Conservation (phyloP, 2,797 vertebrate genomes). For the Poliocrania exsul region DNA sequence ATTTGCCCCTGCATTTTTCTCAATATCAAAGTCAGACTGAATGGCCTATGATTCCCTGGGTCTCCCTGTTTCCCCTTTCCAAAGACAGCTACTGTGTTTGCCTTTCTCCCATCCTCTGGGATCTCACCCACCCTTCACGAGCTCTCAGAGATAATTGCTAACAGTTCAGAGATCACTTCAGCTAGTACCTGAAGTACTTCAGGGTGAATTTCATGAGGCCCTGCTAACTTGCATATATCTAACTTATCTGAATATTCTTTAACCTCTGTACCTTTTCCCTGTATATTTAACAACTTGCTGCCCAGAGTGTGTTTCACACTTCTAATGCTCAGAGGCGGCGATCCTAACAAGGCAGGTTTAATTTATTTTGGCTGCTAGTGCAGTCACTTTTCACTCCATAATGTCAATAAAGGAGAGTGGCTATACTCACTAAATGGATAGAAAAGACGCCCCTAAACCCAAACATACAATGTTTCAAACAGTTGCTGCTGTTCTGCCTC, state of each 20-base stretch:
- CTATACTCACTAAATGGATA: background rate
- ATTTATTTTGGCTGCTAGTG: background rate
- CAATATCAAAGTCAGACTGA: conserved; percentile 27
- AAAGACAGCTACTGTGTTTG: background rate
- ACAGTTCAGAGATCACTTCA: conserved; percentile 27
- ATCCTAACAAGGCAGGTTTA: background rate
- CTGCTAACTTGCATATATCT: background rate
- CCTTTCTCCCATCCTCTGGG: background rate
- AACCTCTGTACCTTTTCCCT: background rate
- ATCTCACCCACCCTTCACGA: background rate
- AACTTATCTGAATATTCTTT: conserved; percentile 30
- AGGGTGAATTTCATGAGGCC: background rate
- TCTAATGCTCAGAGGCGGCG: background rate
- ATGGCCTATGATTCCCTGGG: background rate
- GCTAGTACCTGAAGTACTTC: background rate
- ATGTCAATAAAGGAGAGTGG: background rate
- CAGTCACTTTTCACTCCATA: background rate
- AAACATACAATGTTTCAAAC: background rate
- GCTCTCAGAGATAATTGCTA: conserved; percentile 21
- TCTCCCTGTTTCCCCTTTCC: background rate
- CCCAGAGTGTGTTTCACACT: background rate
- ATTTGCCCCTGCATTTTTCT: conserved; percentile 27
- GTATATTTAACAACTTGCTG: background rate
- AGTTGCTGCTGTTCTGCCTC: background rate
- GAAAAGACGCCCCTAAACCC: background rate